Evolutionary conservation across 1,140 invertebrate genomes (phyloP).

Genomic region (Hylaeus volcanicus): DNA sequence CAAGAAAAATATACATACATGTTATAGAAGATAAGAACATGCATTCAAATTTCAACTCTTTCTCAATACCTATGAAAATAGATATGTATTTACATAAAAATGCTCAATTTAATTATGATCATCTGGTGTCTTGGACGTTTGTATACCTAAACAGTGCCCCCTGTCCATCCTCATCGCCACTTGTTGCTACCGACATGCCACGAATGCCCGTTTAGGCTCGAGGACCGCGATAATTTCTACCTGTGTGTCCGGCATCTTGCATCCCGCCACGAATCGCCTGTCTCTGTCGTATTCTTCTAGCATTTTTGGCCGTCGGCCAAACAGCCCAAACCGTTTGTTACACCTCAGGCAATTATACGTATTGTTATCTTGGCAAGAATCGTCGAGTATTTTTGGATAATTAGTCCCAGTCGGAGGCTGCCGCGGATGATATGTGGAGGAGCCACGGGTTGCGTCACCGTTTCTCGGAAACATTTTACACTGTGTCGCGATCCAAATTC

Average conservation of each 20-base stretch:
- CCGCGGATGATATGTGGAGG: conserved; percentile 9
- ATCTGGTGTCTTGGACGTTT: too few relatives aligned
- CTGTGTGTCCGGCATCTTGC: not conserved
- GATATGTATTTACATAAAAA: too few relatives aligned
- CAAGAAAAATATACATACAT: too few relatives aligned
- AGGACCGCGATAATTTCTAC: conserved; percentile 42
- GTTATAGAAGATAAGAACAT: too few relatives aligned
- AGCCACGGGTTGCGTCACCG: conserved; percentile 8
- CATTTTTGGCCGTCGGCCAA: conserved; percentile 5
- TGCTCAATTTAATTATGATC: too few relatives aligned
- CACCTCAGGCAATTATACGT: conserved; percentile 36
- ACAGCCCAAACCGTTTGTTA: not conserved
- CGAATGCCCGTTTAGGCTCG: conserved; percentile 35
- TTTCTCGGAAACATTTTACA: conserved; percentile 25
- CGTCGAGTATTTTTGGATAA: conserved; percentile 46
- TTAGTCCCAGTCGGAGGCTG: not conserved
- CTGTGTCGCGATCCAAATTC: not conserved
- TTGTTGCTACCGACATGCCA: conserved; percentile 56
- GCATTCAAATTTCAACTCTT: too few relatives aligned
- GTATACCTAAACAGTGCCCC: too few relatives aligned
- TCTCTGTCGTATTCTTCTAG: not conserved
- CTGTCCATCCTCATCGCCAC: conserved; percentile 33
- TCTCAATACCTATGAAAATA: too few relatives aligned
- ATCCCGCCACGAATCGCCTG: too few relatives aligned
- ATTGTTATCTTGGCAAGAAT: conserved; percentile 50